Percentiles rank a stretch among this genome's conserved stretches.
Conservation (phyloP, 2,113 vertebrate genomes). For the Carassius carassius region DNA sequence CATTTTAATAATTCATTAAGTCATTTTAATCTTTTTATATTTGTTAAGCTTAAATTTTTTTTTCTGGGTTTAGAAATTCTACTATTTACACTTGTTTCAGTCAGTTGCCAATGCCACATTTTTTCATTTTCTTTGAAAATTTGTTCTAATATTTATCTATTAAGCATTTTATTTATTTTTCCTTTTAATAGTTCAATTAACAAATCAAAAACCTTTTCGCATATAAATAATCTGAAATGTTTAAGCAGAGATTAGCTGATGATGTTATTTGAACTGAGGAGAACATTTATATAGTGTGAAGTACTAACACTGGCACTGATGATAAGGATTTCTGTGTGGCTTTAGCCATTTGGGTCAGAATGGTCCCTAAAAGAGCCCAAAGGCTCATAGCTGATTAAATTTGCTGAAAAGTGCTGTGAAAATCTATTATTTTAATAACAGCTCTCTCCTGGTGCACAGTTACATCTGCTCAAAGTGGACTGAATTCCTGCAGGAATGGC, state of each 20-base stretch:
- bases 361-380: conserved; percentile 10
- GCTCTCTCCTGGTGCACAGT: neutral
- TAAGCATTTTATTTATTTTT: no score
- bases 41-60: neutral
- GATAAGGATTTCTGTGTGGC: conserved; percentile 14
- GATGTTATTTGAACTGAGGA: neutral
- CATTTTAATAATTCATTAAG: no score
- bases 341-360: conserved; percentile 7
- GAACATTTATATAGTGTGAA: neutral
- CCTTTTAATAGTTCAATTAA: no score
- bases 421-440: conserved; percentile 36
- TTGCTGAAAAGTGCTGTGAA: neutral
- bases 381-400: conserved; percentile 37
- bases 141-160: no score
- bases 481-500: neutral
- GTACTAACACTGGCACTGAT: neutral
- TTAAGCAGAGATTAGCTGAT: neutral
- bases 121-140: no score
- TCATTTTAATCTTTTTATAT: no score
- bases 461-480: conserved; percentile 2
- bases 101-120: neutral
- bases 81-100: neutral
- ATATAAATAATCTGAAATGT: neutral
- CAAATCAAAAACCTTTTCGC: neutral
- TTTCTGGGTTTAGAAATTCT: neutral